Evolutionary conservation across 1,140 invertebrate genomes (phyloP), one percentile per base, ranked within the genome.

Genomic region (Adoxophyes honmai): DNA sequence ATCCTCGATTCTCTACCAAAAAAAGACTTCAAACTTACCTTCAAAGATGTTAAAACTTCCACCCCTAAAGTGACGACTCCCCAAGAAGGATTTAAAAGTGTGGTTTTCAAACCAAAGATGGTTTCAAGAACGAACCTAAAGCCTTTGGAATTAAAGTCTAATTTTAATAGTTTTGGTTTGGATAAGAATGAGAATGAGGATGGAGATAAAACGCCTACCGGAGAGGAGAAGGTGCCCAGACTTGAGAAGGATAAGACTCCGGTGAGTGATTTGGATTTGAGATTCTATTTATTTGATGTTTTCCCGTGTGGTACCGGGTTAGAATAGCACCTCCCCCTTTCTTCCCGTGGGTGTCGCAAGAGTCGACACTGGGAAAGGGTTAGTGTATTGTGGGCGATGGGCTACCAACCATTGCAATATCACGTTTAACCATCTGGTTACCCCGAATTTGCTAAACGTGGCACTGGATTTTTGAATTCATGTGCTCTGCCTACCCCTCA

Each of bases 61-160:
- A 79, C 66, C 0, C 67, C 71, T 0, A 75, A 79, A 58, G 75
- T 70, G 16, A 66, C 67, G 51, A 42, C 55, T 4, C 69, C 68
- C 10, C 21, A 68, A 4, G 77, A 83, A 37, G 68, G 60, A 11
- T 59, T 85, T 1, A 85, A 83, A 36, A 67, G 67, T 7, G 54
- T 78, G 0, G 67, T 73, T 7, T 79, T 82, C 37, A 85, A 86
- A 16, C 75, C 86, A 1, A 81, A 75, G 59, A 78, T 78, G 44
- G 53, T 85, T 10, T 73, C 79, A 2, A 83, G 81, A 68, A 73
- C 74, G 57, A 88, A 87, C 61, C 75, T 89, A 15, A 89, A 89
- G 55, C 88, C 88, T 1, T 60, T 90, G 56, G 86, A 90, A 52
- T 66, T 90, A 36, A 90, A 88, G 64, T 75, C 71, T 0, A 89